phyloP scores from a whole-genome alignment of 2,113 vertebrate genomes.

The Heterochromis multidens region DNA sequence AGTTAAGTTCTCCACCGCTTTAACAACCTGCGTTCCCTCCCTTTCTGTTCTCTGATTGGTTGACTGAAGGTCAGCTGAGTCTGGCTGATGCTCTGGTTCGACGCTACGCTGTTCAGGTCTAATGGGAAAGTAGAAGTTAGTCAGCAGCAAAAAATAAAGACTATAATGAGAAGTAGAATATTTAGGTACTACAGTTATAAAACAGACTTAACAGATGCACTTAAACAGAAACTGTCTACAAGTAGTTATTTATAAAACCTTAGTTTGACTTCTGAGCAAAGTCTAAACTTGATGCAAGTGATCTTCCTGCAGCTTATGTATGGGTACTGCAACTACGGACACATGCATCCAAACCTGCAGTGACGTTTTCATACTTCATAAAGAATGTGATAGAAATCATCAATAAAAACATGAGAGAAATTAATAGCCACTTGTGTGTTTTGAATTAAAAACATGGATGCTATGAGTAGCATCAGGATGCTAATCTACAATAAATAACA shows the following conservation, averaged over 20 bases:
- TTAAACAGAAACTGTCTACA: too few species aligned
- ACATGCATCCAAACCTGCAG: not conserved
- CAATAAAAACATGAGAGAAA: not conserved
- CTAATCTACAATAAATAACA: not conserved
- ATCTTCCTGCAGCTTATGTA: not conserved
- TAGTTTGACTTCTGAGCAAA: not conserved
- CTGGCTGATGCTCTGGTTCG: not conserved
- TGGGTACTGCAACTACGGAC: not conserved
- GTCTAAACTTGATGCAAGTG: too few species aligned
- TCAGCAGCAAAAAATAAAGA: not conserved
- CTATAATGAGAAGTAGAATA: not conserved
- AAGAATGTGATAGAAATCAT: not conserved
- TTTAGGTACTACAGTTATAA: too few species aligned
- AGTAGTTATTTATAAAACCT: not conserved
- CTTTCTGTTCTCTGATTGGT: slow-evolving; percentile 39
- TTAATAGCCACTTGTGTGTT: not conserved
- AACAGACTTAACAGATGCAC: too few species aligned
- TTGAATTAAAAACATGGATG: not conserved
- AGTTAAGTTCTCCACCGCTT: slow-evolving; percentile 23
- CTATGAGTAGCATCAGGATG: not conserved
- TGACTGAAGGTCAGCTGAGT: slow-evolving; percentile 33
- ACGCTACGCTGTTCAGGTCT: slow-evolving; percentile 8
- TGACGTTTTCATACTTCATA: not conserved
- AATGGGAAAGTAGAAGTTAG: not conserved
- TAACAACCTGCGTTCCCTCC: not conserved